These are phyloP conservation scores for Eulithis testata DNA, from an alignment of 2,888 invertebrate genomes.

Conservation along the genomic window DNA sequence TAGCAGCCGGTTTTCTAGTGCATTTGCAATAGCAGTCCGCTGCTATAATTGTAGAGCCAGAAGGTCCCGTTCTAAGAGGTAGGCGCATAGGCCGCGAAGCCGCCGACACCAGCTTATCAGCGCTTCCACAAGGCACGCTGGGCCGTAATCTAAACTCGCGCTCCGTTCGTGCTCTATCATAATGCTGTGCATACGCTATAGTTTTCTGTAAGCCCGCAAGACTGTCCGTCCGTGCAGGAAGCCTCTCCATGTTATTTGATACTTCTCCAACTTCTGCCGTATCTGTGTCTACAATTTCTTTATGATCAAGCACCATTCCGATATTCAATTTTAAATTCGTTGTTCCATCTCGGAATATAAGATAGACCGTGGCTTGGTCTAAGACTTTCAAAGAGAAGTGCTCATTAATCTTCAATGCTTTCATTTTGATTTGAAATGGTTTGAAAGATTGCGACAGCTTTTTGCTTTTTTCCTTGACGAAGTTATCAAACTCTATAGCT, in stretches of 20 bases:
- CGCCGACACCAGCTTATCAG: slow-evolving; percentile 57
- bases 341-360: slow-evolving; percentile 70
- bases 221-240: slow-evolving; percentile 68
- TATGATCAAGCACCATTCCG: slow-evolving; percentile 81
- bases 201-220: slow-evolving; percentile 65
- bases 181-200: slow-evolving; percentile 62
- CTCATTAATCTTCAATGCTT: slow-evolving; percentile 77
- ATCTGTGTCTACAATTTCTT: slow-evolving; percentile 77
- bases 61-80: slow-evolving; percentile 48
- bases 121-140: slow-evolving; percentile 52
- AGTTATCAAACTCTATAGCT: slow-evolving; percentile 76
- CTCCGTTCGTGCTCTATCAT: slow-evolving; percentile 57
- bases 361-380: slow-evolving; percentile 72
- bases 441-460: slow-evolving; percentile 70
- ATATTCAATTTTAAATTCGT: slow-evolving; percentile 71
- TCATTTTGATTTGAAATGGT: slow-evolving; percentile 78
- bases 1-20: slow-evolving; percentile 53
- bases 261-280: slow-evolving; percentile 66
- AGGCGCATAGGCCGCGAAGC: slow-evolving; percentile 56
- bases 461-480: slow-evolving; percentile 74
- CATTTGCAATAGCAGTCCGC: slow-evolving; percentile 47
- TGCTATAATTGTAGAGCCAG: slow-evolving; percentile 32
- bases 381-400: slow-evolving; percentile 72
- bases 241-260: slow-evolving; percentile 54
- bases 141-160: slow-evolving; percentile 59